Evolutionary conservation across 2,113 vertebrate species (phyloP), one percentile per base, ranked within the genome.

Genomic region (Tachuris rubrigastra): DNA sequence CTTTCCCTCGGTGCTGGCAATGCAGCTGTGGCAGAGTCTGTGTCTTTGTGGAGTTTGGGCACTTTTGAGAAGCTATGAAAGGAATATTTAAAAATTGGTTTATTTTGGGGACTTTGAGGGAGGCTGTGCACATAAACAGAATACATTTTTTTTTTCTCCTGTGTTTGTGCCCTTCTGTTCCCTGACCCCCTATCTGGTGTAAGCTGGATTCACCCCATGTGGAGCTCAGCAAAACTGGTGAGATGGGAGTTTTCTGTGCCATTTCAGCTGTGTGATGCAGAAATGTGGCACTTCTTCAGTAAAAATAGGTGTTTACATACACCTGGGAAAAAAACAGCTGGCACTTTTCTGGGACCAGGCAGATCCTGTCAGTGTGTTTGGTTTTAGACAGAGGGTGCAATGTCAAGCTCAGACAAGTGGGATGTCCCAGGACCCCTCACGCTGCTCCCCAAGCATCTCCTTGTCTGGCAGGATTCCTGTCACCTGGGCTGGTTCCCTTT

Each of bases 1-100:
- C 39, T 28, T 37, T 28, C 39, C 44, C 18, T 39, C 8, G 0
- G 2, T 3, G 41, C 24, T 35, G 69, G 56, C 6, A 14, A 3
- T 0, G 1, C 9, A 30, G 74, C 8, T 0, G 37, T 17, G 37
- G 52, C 14, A 2, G 14, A 23, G 47, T 0, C 31, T 2, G 59
- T 1, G 33, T 7, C 37, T 58, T 8, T 8, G 58, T 9, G 4
- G 9, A 18, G 47, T 30, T 18, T 53, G n/a, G 81, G 75, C 16
- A 0, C 30, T 3, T 2, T 10, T 11, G 52, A 63, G 79, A 6
- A 28, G 6, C 16, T 75, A 8, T 0, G 8, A 49, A 63, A 42
- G 30, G 27, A 9, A 27, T 33, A 16, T 24, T 17, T 15, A 46
- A 28, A 44, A n/a, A 46, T 28, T 6, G 20, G 6, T 56, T 79